These are phyloP conservation scores for Leucozona laternaria DNA, from an alignment of 2,888 invertebrate species.

Conservation along the genomic window DNA sequence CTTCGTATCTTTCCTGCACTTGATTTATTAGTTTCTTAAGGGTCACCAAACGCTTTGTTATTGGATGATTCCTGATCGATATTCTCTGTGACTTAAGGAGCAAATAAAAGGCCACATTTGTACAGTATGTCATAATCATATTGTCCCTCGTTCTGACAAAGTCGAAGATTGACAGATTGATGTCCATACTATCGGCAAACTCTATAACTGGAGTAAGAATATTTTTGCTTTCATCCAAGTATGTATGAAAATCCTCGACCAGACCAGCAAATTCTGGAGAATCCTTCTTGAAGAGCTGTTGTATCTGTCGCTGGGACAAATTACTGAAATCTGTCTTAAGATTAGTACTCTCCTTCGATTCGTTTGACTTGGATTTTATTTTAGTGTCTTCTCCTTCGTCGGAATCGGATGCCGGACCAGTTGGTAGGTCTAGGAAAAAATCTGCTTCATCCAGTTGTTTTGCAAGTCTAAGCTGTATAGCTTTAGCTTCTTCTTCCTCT, in stretches of 20 bases:
- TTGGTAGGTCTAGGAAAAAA: constrained; percentile 86
- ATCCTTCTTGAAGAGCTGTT: constrained; percentile 91
- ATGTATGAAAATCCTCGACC: constrained; percentile 91
- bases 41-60: constrained; percentile 92
- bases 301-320: constrained; percentile 90
- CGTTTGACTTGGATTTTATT: constrained; percentile 4
- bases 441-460: constrained; percentile 92
- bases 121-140: constrained; percentile 91
- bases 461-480: constrained; percentile 90
- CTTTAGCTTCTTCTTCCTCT: constrained; percentile 93
- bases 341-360: constrained; percentile 78
- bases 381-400: constrained; percentile 81
- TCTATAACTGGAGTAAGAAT: constrained; percentile 88
- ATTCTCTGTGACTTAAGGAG: constrained; percentile 91
- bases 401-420: constrained; percentile 50
- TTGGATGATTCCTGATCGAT: constrained; percentile 93
- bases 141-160: constrained; percentile 90
- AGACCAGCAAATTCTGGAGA: constrained; percentile 94
- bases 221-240: constrained; percentile 87
- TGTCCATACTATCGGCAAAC: constrained; percentile 86
- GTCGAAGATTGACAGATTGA: constrained; percentile 88
- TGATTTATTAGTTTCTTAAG: constrained; percentile 90
- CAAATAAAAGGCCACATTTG: constrained; percentile 94
- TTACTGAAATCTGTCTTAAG: constrained; percentile 91
- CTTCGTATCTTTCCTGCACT: constrained; percentile 88